A percentile compares a stretch with the other conserved stretches of the same genome.
These are phyloP conservation scores for Menidia menidia DNA, from an alignment of 2,797 vertebrate genomes.

Conservation along the genomic window DNA sequence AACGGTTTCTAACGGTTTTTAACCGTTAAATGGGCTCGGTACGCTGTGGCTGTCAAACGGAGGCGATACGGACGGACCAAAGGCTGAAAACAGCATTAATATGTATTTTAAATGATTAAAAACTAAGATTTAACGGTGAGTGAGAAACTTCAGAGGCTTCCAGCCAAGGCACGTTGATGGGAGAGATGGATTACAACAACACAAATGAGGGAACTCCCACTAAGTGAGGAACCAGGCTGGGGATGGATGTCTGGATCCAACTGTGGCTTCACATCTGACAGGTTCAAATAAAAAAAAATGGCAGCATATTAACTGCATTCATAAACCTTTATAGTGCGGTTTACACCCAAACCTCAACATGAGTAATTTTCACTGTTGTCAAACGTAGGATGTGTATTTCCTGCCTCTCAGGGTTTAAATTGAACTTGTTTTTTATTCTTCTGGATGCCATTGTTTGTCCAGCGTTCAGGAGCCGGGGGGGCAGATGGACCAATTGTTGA, in stretches of 20 bases:
- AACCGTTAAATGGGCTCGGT: no score
- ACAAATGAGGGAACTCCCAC: neutral
- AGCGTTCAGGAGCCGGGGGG: neutral
- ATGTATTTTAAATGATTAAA: neutral
- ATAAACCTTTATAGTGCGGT: no score
- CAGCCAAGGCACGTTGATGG: neutral
- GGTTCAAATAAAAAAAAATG: no score
- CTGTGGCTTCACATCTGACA: no score
- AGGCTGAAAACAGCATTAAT: no score
- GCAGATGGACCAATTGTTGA: constrained; percentile 27
- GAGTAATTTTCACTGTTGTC: no score
- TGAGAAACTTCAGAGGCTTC: neutral
- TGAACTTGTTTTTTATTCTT: constrained; percentile 27
- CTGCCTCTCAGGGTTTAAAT: constrained; percentile 10
- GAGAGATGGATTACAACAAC: neutral
- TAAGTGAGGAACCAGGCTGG: neutral
- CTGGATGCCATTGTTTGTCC: constrained; percentile 6
- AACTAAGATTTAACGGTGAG: neutral
- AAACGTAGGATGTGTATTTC: neutral
- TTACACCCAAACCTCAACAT: no score
- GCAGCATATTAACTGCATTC: no score
- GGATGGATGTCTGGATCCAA: no score
- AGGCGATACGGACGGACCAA: no score
- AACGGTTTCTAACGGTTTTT: neutral
- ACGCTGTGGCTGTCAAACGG: neutral